These are phyloP conservation scores for Esox niger DNA, from an alignment of 2,113 vertebrate genomes.

Conservation along the genomic window DNA sequence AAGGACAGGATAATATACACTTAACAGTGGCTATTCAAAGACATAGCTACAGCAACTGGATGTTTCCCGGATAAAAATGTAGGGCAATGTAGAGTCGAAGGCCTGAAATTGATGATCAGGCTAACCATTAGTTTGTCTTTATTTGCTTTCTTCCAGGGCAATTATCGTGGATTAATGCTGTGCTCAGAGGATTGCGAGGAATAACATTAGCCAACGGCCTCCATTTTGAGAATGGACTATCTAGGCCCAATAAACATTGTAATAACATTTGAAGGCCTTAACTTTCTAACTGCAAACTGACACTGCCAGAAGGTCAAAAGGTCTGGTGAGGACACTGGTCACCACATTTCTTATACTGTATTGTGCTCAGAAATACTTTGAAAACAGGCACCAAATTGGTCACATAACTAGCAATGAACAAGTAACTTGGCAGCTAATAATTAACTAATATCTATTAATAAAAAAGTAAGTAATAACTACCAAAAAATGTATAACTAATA, in stretches of 20 bases:
- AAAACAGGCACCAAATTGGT: not conserved
- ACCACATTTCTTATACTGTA: conserved; percentile 50
- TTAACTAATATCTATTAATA: too few relatives aligned
- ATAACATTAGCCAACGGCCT: conserved; percentile 67
- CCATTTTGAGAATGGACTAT: conserved; percentile 66
- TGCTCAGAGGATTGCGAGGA: conserved; percentile 54
- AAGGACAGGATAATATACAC: conserved; percentile 79
- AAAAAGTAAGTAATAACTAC: too few relatives aligned
- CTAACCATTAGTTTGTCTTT: conserved; percentile 74
- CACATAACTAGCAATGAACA: not conserved
- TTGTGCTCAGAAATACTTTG: conserved; percentile 53
- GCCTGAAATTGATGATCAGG: conserved; percentile 70
- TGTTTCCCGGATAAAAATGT: conserved; percentile 74
- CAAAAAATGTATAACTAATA: too few relatives aligned
- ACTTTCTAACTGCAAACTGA: conserved; percentile 53
- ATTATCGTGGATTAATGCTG: conserved; percentile 77
- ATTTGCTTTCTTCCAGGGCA: conserved; percentile 75
- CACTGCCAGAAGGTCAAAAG: conserved; percentile 41
- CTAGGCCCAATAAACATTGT: conserved; percentile 64
- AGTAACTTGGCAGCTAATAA: too few relatives aligned
- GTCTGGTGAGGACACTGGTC: conserved; percentile 25
- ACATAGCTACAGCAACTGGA: conserved; percentile 58
- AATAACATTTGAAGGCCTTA: conserved; percentile 55
- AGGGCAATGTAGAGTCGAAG: conserved; percentile 64
- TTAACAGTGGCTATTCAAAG: conserved; percentile 70